These are phyloP conservation scores for Acrossocheilus fasciatus DNA, from an alignment of 2,797 vertebrate species.

Conservation along the genomic window DNA sequence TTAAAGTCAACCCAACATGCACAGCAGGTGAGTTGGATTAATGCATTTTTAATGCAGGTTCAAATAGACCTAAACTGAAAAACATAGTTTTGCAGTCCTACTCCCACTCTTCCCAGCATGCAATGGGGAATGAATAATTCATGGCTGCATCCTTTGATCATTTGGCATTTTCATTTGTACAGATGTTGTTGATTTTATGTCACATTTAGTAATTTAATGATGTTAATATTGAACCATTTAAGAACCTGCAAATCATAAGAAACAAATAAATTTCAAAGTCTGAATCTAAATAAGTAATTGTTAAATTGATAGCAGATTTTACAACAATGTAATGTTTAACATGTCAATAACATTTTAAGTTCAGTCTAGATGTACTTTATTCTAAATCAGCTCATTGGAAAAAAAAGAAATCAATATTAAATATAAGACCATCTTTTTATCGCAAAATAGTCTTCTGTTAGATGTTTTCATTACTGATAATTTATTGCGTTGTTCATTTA, in stretches of 20 bases:
- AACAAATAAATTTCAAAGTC: neutral
- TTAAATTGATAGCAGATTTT: neutral
- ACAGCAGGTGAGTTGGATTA: neutral
- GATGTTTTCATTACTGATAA: neutral
- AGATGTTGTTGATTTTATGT: constrained; percentile 2
- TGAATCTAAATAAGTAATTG: neutral
- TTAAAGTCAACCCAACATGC: neutral
- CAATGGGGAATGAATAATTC: constrained; percentile 7
- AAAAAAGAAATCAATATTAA: neutral
- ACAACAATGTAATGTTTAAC: neutral
- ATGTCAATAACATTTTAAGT: neutral
- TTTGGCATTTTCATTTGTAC: constrained; percentile 6
- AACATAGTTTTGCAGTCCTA: constrained; percentile 10
- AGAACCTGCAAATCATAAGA: neutral
- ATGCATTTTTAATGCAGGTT: constrained; percentile 48
- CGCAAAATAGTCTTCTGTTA: neutral
- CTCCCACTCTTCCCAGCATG: constrained; percentile 10
- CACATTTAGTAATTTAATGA: neutral
- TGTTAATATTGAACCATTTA: neutral
- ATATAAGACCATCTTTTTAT: neutral
- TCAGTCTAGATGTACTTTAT: neutral
- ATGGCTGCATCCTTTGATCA: constrained; percentile 9
- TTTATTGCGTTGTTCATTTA: neutral
- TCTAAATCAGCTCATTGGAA: neutral
- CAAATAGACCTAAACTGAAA: constrained; percentile 31